phyloP scores from a whole-genome alignment of 2,888 invertebrate species.

The Drosophila meridiana region DNA sequence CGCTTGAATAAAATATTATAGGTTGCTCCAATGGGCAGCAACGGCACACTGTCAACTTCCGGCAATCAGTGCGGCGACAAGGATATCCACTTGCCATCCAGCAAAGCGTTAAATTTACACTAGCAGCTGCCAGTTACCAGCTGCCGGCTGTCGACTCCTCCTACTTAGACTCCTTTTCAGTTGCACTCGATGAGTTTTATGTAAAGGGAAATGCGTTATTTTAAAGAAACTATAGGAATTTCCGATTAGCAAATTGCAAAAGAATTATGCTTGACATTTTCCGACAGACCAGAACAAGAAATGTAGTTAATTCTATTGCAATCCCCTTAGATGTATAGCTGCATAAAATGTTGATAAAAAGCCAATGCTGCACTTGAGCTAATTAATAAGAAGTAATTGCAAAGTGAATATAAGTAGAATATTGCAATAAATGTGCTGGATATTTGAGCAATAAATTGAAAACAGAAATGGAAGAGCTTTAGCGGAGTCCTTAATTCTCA shows the following conservation, averaged over 20 bases:
- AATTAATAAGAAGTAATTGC: conserved; percentile 3
- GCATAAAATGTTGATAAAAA: neutral
- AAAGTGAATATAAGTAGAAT: neutral
- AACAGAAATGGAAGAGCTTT: neutral
- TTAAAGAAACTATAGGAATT: conserved; percentile 27
- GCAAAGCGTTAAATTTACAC: conserved; percentile 62
- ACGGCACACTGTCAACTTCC: conserved; percentile 36
- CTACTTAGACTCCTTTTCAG: conserved; percentile 2
- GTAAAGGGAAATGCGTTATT: neutral
- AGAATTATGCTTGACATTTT: conserved; percentile 56
- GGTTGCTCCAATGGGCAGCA: conserved; percentile 19
- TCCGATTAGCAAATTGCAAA: conserved; percentile 57
- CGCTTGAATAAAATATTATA: conserved; percentile 56
- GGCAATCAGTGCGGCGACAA: conserved; percentile 43
- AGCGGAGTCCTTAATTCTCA: conserved; percentile 1
- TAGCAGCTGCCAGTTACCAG: conserved; percentile 20
- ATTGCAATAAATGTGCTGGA: neutral
- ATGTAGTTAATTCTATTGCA: neutral
- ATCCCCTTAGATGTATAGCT: neutral
- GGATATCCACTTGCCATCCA: conserved; percentile 58
- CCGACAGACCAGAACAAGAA: conserved; percentile 3
- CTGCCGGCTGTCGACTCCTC: conserved; percentile 14
- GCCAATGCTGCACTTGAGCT: neutral
- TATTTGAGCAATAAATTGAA: neutral
- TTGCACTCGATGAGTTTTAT: neutral